Evolutionary conservation across 2,888 invertebrate genomes (phyloP).

Genomic region (Eulithis testata): DNA sequence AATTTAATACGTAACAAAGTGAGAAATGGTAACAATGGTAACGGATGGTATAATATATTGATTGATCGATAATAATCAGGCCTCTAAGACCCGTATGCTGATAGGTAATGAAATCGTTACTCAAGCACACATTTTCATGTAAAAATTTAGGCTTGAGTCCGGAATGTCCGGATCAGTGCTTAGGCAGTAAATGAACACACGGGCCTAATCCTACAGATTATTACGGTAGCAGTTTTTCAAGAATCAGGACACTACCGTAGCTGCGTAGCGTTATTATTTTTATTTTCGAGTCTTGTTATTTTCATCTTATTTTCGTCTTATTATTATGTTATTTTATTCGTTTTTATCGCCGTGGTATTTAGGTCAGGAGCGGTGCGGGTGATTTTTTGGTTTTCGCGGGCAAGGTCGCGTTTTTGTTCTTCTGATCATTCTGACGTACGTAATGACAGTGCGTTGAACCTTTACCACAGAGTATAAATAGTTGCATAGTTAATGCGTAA

Average conservation of each 20-base stretch:
- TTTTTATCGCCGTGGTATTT: conserved; percentile 78
- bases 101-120: too few relatives aligned
- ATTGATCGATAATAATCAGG: too few relatives aligned
- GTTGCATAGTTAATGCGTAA: background rate
- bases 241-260: conserved; percentile 65
- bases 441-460: conserved; percentile 53
- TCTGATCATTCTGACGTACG: conserved; percentile 39
- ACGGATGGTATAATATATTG: too few relatives aligned
- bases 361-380: conserved; percentile 72
- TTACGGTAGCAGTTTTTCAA: background rate
- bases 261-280: conserved; percentile 83
- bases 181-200: too few relatives aligned
- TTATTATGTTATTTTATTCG: conserved; percentile 75
- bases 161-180: too few relatives aligned
- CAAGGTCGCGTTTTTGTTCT: conserved; percentile 70
- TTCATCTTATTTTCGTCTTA: conserved; percentile 74
- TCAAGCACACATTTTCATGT: too few relatives aligned
- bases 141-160: too few relatives aligned
- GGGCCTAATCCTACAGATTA: too few relatives aligned
- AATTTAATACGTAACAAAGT: too few relatives aligned
- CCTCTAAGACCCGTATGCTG: too few relatives aligned
- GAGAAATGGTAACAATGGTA: too few relatives aligned
- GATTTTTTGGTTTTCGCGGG: conserved; percentile 74
- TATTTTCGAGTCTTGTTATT: conserved; percentile 70
- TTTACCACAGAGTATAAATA: background rate